phyloP scores from a whole-genome alignment of 2,113 vertebrate genomes.

The Lasiurus cinereus region DNA sequence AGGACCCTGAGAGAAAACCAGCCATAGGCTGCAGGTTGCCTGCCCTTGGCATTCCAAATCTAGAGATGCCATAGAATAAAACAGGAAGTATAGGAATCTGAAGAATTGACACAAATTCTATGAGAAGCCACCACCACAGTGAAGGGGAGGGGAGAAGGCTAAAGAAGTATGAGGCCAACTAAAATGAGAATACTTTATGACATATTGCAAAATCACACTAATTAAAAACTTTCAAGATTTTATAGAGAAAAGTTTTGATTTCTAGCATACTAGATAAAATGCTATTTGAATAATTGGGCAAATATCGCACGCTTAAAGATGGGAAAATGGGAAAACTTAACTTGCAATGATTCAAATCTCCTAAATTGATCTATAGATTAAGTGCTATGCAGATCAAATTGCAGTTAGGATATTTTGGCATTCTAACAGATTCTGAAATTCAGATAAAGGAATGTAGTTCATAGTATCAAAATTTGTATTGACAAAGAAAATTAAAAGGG shows the following conservation, averaged over 20 bases:
- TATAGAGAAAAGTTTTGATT: neutral
- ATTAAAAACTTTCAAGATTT: neutral
- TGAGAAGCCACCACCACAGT: neutral
- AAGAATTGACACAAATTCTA: neutral
- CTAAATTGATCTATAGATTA: neutral
- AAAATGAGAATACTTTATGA: neutral
- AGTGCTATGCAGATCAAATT: neutral
- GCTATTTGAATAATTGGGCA: neutral
- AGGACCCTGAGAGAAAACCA: neutral
- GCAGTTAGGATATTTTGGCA: neutral
- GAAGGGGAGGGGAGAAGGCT: neutral
- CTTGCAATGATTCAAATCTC: neutral
- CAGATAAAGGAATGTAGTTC: neutral
- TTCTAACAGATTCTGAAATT: conserved; percentile 29
- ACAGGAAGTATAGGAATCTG: neutral
- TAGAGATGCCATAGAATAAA: neutral
- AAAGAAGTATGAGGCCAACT: neutral
- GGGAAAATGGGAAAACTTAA: neutral
- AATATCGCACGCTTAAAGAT: neutral
- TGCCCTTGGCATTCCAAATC: neutral
- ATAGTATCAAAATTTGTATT: neutral
- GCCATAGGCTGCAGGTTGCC: neutral
- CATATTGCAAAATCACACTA: neutral
- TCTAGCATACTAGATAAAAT: neutral
- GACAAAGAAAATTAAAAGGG: neutral